Percentiles rank a stretch among this genome's conserved stretches.
Evolutionary conservation across 2,113 vertebrate genomes (phyloP).

Genomic region (Chaetura pelagica): DNA sequence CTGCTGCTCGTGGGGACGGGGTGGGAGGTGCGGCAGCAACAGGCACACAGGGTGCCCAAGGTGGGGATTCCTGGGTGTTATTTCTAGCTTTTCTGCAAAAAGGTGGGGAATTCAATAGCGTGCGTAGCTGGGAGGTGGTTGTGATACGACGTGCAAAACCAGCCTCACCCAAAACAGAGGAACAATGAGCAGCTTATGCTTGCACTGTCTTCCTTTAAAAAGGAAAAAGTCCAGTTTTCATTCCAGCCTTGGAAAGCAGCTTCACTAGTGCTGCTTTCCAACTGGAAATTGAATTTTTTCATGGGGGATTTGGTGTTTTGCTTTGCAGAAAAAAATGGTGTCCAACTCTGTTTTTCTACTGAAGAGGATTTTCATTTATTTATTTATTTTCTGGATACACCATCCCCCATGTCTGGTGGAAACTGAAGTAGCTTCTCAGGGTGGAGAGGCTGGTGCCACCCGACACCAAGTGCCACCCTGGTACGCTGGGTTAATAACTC

Average conservation of each 20-base stretch:
- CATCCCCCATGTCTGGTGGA: not conserved
- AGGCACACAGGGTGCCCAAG: accelerated
- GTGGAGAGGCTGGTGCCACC: not conserved
- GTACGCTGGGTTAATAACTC: not conserved
- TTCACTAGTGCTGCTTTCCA: not conserved
- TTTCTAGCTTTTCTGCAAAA: not conserved
- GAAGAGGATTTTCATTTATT: not conserved
- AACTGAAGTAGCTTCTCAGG: accelerated
- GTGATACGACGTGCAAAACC: not conserved
- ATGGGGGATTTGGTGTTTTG: not conserved
- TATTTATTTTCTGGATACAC: too few species aligned
- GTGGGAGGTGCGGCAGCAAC: not conserved
- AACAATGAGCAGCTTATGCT: not conserved
- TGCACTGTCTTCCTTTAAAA: not conserved
- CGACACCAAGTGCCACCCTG: accelerated
- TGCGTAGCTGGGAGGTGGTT: not conserved
- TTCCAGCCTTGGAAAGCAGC: not conserved
- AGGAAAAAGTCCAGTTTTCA: not conserved
- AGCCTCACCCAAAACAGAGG: not conserved
- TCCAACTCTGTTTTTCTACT: not conserved
- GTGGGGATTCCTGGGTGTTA: not conserved
- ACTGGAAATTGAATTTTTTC: not conserved
- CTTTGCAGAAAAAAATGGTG: not conserved
- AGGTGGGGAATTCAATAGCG: not conserved
- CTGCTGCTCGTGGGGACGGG: not conserved